These are phyloP conservation scores for Phaedon cochleariae DNA, from an alignment of 2,888 invertebrate species.

Conservation along the genomic window DNA sequence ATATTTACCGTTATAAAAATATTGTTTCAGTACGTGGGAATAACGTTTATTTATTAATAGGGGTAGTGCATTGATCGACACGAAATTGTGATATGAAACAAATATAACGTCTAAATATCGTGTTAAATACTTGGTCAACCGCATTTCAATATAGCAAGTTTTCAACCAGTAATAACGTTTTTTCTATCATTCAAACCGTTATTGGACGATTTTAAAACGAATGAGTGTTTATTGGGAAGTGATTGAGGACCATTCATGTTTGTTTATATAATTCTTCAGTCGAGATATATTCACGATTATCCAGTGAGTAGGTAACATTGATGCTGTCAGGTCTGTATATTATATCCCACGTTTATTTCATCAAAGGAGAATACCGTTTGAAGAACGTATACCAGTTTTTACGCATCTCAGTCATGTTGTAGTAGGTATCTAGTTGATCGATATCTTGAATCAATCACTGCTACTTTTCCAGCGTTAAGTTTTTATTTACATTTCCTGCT, in stretches of 20 bases:
- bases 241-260: not conserved
- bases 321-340: not conserved
- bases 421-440: conserved; percentile 21
- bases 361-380: conserved; percentile 8
- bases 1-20: too few relatives aligned
- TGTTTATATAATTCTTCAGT: not conserved
- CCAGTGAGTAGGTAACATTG: not conserved
- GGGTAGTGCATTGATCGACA: too few relatives aligned
- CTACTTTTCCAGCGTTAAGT: conserved; percentile 25
- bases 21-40: too few relatives aligned
- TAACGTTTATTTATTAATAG: too few relatives aligned
- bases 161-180: too few relatives aligned
- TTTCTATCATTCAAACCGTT: too few relatives aligned
- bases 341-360: not conserved
- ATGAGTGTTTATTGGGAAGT: not conserved
- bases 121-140: too few relatives aligned
- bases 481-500: conserved; percentile 19
- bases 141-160: too few relatives aligned
- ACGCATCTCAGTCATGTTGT: conserved; percentile 30
- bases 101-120: too few relatives aligned
- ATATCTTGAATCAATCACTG: conserved; percentile 32
- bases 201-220: not conserved
- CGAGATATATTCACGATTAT: not conserved
- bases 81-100: too few relatives aligned
- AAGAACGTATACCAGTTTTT: conserved; percentile 19